Evolutionary conservation across 2,113 vertebrate species (phyloP).

Genomic region (Brienomyrus brachyistius): DNA sequence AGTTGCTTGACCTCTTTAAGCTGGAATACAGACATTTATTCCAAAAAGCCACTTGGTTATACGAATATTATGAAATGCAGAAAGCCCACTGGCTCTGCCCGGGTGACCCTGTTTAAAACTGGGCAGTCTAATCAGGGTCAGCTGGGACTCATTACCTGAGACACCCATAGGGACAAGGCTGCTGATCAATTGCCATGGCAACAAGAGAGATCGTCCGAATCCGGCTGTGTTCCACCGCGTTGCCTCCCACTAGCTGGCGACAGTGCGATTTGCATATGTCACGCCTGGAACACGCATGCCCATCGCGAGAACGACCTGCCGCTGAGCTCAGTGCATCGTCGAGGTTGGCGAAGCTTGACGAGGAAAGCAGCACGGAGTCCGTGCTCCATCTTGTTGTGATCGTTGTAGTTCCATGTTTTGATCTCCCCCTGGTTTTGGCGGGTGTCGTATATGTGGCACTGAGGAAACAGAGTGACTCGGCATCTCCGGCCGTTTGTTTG

Average conservation of each 20-base stretch:
- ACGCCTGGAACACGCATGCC: not conserved
- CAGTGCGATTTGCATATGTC: not conserved
- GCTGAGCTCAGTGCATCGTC: not conserved
- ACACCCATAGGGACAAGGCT: not conserved
- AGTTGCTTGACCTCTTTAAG: not conserved
- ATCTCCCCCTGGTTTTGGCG: not conserved
- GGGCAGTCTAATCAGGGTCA: not conserved
- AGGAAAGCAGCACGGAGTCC: not conserved
- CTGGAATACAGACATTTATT: not conserved
- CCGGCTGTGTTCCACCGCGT: not conserved
- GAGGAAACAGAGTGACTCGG: not conserved
- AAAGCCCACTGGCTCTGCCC: not conserved
- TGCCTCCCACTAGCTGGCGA: not conserved
- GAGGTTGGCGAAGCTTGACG: not conserved
- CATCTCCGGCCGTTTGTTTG: not conserved
- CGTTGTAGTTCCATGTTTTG: not conserved
- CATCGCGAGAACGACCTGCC: not conserved
- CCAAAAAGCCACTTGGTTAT: not conserved
- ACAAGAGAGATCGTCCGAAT: not conserved
- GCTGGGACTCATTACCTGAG: conserved; percentile 3
- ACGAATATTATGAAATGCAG: not conserved
- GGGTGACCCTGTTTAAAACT: not conserved
- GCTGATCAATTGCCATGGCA: conserved; percentile 1
- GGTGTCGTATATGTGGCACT: not conserved
- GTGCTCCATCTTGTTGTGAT: not conserved